phyloP scores from a whole-genome alignment of 2,888 invertebrate species.

The Spodoptera exigua region DNA sequence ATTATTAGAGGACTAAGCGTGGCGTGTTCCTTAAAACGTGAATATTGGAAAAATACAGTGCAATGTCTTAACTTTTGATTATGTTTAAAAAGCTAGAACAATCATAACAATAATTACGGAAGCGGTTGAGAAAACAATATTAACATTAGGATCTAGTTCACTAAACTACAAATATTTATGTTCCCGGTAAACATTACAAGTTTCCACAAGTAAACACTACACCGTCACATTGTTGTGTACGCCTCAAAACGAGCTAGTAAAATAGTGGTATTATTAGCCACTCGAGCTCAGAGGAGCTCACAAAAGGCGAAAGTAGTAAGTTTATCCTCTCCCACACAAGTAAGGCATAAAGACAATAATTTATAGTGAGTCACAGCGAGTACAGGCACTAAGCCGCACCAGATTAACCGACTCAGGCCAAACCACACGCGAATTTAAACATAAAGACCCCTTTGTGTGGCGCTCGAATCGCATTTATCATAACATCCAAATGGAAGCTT shows the following conservation, averaged over 20 bases:
- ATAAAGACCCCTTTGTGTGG: conserved; percentile 66
- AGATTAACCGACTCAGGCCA: conserved; percentile 73
- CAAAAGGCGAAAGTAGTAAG: conserved; percentile 69
- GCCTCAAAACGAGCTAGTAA: conserved; percentile 47
- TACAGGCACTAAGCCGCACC: conserved; percentile 72
- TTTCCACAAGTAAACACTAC: conserved; percentile 9
- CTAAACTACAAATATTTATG: not conserved
- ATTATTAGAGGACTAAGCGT: too few species aligned
- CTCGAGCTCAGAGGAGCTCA: conserved; percentile 53
- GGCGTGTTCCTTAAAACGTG: too few species aligned
- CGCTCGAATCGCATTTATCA: conserved; percentile 61
- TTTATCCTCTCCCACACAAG: conserved; percentile 69
- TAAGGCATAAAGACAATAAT: conserved; percentile 79
- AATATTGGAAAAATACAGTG: too few species aligned
- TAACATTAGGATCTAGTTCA: too few species aligned
- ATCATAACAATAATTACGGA: too few species aligned
- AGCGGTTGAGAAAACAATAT: too few species aligned
- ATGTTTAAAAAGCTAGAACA: too few species aligned
- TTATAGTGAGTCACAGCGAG: conserved; percentile 73
- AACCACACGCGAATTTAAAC: conserved; percentile 75
- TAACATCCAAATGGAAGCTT: conserved; percentile 53
- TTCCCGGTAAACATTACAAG: not conserved
- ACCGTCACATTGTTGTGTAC: conserved; percentile 11
- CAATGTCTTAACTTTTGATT: too few species aligned
- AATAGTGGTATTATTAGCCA: conserved; percentile 51